Evolutionary conservation across 2,888 invertebrate species (phyloP), one percentile per base, ranked within the genome.

Genomic region (Plebejus anna): DNA sequence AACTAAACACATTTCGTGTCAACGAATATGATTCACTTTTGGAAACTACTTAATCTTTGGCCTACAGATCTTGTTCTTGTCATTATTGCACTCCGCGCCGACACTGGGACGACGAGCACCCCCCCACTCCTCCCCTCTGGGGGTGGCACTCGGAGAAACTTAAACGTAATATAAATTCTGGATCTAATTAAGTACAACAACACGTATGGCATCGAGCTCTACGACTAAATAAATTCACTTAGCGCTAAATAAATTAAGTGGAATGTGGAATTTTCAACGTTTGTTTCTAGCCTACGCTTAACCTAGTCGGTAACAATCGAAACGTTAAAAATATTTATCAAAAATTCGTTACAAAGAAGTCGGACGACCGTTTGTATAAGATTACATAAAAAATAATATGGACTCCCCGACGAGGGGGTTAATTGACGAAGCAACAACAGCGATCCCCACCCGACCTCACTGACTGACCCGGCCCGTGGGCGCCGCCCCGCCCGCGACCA

Each of bases 401-500:
- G 91, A 90, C 91, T 88, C 88, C 86, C 89, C 85, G 88, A 89
- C 86, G 81, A 82, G 81, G 81, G 76, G 82, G 82, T 84, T 92
- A 93, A 92, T 93, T 92, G 93, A 93, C 93, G 88, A 90, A 84
- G 87, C 88, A 85, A 83, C 87, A 85, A 83, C 87, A 87, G 85
- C 86, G 84, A 84, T 82, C 82, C 79, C 83, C 81, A 84, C 83
- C 83, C 78, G 82, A 81, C 71, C 71, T 59, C 47, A 32, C 75
- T 22, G 22, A 85, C 86, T 87, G 83, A 85, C 66, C 66, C 9
- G 66, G 13, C 66, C 36, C 66, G 66, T 16, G 66, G 66, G 13
- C 66, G 32, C 32, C 66, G 66, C 32, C 66, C 32, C 13, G 7
- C 61, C 61, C 61, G 61, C 13, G 66, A 16, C 32, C 32, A 32